A percentile compares a stretch with the other conserved stretches of the same genome.
Conservation (phyloP, 2,797 vertebrate species). For the Craterocephalus amniculus region DNA sequence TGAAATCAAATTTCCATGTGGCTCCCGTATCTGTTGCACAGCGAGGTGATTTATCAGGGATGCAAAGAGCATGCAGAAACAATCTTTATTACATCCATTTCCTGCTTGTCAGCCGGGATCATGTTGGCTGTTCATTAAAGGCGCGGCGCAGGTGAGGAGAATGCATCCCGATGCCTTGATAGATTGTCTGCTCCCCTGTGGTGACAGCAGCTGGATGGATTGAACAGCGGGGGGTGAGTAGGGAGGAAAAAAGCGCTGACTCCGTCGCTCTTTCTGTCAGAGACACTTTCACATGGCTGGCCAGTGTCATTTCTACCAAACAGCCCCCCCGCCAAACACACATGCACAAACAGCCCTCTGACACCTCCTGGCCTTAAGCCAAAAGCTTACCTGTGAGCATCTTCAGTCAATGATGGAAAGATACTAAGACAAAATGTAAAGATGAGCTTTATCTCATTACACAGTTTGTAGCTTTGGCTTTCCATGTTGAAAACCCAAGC, state of each 20-base stretch:
- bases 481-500: conserved; percentile 12
- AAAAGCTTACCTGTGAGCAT: conserved; percentile 31
- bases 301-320: conserved; percentile 93
- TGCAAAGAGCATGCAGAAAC: conserved; percentile 99
- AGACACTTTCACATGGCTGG: conserved; percentile 96
- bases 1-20: conserved; percentile 99
- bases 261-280: conserved; percentile 91
- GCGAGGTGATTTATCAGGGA: conserved; percentile 99
- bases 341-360: conserved; percentile 40
- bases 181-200: conserved; percentile 99
- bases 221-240: conserved; percentile 95
- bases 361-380: conserved; percentile 63
- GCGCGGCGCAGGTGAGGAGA: conserved; percentile 99
- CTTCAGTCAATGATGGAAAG: conserved; percentile 31
- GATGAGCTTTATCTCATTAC: conserved; percentile 38
- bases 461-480: background rate
- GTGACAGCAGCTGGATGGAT: conserved; percentile 99
- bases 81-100: conserved; percentile 99
- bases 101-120: conserved; percentile 99
- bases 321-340: conserved; percentile 29
- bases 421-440: conserved; percentile 27
- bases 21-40: conserved; percentile 97
- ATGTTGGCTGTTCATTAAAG: conserved; percentile 99
- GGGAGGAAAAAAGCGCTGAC: conserved; percentile 87
- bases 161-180: conserved; percentile 99